phyloP scores from a whole-genome alignment of 1,140 invertebrate species.

The Brachionus koreanus region DNA sequence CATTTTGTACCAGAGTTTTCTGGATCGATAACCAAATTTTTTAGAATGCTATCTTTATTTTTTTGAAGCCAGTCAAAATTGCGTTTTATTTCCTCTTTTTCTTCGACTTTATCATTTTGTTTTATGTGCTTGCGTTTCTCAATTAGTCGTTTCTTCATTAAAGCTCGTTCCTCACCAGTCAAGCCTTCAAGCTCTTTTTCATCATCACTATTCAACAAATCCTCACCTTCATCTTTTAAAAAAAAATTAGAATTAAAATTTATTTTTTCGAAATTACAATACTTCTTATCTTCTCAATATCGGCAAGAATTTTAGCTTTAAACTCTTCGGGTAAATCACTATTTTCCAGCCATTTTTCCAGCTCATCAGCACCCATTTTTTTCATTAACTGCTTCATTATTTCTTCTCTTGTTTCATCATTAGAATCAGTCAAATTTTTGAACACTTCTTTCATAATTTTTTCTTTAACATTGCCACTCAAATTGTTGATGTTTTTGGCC shows the following conservation, averaged over 20 bases:
- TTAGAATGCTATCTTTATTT: constrained; percentile 1
- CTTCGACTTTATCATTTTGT: not conserved
- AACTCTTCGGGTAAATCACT: constrained; percentile 39
- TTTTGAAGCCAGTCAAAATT: constrained; percentile 23
- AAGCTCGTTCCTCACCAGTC: not conserved
- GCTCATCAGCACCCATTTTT: constrained; percentile 40
- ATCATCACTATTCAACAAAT: constrained; percentile 33
- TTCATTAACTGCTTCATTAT: constrained; percentile 38
- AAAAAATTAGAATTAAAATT: not conserved
- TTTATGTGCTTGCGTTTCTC: constrained; percentile 29
- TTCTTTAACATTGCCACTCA: not conserved
- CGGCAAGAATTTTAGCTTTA: constrained; percentile 13
- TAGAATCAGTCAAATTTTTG: not conserved
- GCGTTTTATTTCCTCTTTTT: constrained; percentile 3
- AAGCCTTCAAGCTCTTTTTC: constrained; percentile 23
- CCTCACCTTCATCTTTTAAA: not conserved
- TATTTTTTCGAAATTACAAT: not conserved
- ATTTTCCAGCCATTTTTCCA: constrained; percentile 26
- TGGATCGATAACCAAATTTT: not conserved
- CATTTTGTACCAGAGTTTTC: not conserved
- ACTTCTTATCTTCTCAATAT: constrained; percentile 22
- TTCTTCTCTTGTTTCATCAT: constrained; percentile 24
- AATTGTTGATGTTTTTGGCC: constrained; percentile 31
- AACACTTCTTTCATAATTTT: constrained; percentile 41
- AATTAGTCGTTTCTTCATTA: constrained; percentile 10